Percentiles rank a stretch among this genome's conserved stretches.
These are phyloP conservation scores for Aldabrachelys gigantea DNA, from an alignment of 2,113 vertebrate species.

Conservation along the genomic window DNA sequence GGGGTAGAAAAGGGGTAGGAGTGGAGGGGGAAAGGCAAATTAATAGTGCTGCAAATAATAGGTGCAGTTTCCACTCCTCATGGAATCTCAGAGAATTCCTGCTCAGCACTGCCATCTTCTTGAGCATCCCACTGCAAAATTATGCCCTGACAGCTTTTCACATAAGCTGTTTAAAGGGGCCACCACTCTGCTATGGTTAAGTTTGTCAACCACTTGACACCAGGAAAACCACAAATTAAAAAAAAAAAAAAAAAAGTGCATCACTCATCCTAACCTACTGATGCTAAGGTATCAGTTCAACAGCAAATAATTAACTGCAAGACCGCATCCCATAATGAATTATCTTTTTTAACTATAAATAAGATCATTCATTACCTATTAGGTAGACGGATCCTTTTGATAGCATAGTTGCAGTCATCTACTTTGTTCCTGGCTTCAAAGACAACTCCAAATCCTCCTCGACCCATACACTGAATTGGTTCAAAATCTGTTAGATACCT, in stretches of 20 bases:
- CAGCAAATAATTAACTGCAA: slow-evolving; percentile 30
- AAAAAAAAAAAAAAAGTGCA: slow-evolving; percentile 2
- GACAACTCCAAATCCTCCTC: slow-evolving; percentile 96
- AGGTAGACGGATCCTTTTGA: slow-evolving; percentile 97
- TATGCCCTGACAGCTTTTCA: background rate
- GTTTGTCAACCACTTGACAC: background rate
- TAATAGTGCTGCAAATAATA: slow-evolving; percentile 46
- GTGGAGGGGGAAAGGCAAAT: slow-evolving; percentile 33
- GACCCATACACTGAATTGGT: slow-evolving; percentile 95
- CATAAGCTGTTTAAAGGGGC: slow-evolving; percentile 39
- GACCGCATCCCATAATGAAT: background rate
- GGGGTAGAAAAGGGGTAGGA: slow-evolving; percentile 41
- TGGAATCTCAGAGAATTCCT: slow-evolving; percentile 4
- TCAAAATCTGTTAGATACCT: slow-evolving; percentile 98
- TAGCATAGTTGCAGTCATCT: slow-evolving; percentile 98
- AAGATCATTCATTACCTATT: slow-evolving; percentile 85
- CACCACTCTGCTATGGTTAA: slow-evolving; percentile 39
- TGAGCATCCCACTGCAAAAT: background rate
- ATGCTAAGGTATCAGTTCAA: background rate
- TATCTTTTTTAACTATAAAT: background rate
- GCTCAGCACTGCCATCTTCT: background rate
- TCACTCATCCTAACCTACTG: background rate
- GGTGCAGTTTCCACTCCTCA: slow-evolving; percentile 24
- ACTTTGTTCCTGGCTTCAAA: slow-evolving; percentile 99
- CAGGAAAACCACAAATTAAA: slow-evolving; percentile 10